Conservation (phyloP, 2,797 vertebrate genomes). For the Sebastes matsubarae region DNA sequence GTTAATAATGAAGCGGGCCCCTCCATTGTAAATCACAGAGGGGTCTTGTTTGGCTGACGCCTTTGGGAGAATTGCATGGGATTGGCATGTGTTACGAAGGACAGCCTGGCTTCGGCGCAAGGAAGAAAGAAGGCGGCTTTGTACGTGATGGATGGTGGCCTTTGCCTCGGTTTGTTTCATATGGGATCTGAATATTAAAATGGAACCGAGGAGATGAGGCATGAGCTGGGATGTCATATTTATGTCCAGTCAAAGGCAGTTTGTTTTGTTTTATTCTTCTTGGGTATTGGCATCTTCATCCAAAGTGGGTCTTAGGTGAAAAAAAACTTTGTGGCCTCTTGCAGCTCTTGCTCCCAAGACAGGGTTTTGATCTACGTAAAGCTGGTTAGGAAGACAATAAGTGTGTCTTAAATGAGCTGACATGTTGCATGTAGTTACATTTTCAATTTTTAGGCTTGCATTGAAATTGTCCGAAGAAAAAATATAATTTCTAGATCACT, state of each 20-base stretch:
- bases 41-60: slow-evolving; percentile 62
- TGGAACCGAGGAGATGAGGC: slow-evolving; percentile 22
- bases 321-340: background rate
- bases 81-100: slow-evolving; percentile 55
- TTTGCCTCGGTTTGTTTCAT: slow-evolving; percentile 57
- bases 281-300: slow-evolving; percentile 32
- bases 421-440: background rate
- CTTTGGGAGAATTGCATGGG: slow-evolving; percentile 60
- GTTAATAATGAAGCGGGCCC: slow-evolving; percentile 70
- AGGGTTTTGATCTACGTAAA: background rate
- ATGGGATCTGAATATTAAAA: slow-evolving; percentile 67
- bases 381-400: background rate
- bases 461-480: background rate
- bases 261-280: slow-evolving; percentile 33
- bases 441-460: background rate
- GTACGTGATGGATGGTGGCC: slow-evolving; percentile 61
- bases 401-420: background rate
- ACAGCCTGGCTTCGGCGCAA: slow-evolving; percentile 30
- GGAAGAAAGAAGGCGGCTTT: slow-evolving; percentile 39
- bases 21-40: slow-evolving; percentile 76
- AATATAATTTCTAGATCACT: background rate
- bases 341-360: background rate
- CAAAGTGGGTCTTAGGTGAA: background rate
- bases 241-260: slow-evolving; percentile 31
- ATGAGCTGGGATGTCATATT: slow-evolving; percentile 43